Percentiles rank a stretch among this genome's conserved stretches.
Conservation (phyloP, 2,113 vertebrate species). For the Gorsachius goisagi region DNA sequence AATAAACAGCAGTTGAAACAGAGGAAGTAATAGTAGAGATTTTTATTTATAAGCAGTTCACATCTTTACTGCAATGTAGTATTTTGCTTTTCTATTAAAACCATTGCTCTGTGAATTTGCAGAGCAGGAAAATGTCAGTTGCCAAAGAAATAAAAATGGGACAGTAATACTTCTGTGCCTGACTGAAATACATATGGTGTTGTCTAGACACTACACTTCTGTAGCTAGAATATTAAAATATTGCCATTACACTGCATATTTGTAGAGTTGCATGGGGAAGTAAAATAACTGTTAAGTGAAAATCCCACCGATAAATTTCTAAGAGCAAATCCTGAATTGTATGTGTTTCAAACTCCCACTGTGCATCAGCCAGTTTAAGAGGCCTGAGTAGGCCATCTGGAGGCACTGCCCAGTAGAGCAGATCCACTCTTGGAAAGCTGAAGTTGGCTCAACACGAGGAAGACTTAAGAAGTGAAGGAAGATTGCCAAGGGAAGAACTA, state of each 20-base stretch:
- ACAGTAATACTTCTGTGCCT: slow-evolving; percentile 8
- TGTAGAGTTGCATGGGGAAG: neutral
- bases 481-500: neutral
- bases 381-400: neutral
- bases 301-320: neutral
- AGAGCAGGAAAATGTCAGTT: slow-evolving; percentile 32
- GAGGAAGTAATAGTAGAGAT: neutral
- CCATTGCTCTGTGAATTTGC: slow-evolving; percentile 14
- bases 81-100: slow-evolving; percentile 54
- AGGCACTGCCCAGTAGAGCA: neutral
- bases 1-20: slow-evolving; percentile 13
- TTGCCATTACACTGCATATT: neutral
- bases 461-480: neutral
- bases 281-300: neutral
- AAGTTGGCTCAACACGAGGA: neutral
- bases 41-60: slow-evolving; percentile 53
- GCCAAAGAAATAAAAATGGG: slow-evolving; percentile 1
- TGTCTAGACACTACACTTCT: slow-evolving; percentile 31
- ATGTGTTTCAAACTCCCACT: neutral
- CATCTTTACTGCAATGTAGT: slow-evolving; percentile 10
- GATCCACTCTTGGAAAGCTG: neutral
- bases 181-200: slow-evolving; percentile 43
- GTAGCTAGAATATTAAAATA: slow-evolving; percentile 38
- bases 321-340: neutral
- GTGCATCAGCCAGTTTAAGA: neutral